Evolutionary conservation across 1,140 invertebrate genomes (phyloP).

Genomic region (Aphidius gifuensis): DNA sequence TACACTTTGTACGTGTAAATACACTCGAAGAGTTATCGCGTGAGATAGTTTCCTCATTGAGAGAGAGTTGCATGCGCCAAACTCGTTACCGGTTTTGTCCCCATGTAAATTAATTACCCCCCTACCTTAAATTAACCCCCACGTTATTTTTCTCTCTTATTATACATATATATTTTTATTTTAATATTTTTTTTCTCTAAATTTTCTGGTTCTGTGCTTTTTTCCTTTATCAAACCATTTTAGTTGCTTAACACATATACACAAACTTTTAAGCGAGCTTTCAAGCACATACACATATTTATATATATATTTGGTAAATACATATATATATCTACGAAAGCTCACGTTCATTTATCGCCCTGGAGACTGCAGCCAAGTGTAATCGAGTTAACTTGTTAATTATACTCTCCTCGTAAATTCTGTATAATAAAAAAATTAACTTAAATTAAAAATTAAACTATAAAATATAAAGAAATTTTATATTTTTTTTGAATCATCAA

Average conservation of each 20-base stretch:
- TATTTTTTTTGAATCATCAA: too few relatives aligned
- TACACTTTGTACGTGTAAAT: conserved; percentile 25
- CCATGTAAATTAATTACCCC: conserved; percentile 43
- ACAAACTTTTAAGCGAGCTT: too few relatives aligned
- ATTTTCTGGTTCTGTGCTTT: too few relatives aligned
- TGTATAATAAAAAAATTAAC: conserved; percentile 22
- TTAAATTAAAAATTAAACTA: not conserved
- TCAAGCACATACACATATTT: not conserved
- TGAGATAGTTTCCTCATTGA: conserved; percentile 31
- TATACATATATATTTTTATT: not conserved
- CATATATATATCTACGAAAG: not conserved
- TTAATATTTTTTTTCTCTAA: too few relatives aligned
- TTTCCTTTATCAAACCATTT: too few relatives aligned
- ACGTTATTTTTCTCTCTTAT: conserved; percentile 2
- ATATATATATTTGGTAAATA: not conserved
- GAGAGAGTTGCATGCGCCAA: conserved; percentile 35
- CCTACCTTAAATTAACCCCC: conserved; percentile 14
- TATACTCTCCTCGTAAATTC: conserved; percentile 23
- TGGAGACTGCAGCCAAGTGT: conserved; percentile 4
- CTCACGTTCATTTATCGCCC: conserved; percentile 21
- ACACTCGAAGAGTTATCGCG: conserved; percentile 37
- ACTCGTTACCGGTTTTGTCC: conserved; percentile 47
- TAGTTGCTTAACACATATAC: not conserved
- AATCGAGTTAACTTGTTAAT: conserved; percentile 26
- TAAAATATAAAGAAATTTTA: not conserved